Conservation (phyloP, 2,888 invertebrate species). For the Frankliniella fusca region DNA sequence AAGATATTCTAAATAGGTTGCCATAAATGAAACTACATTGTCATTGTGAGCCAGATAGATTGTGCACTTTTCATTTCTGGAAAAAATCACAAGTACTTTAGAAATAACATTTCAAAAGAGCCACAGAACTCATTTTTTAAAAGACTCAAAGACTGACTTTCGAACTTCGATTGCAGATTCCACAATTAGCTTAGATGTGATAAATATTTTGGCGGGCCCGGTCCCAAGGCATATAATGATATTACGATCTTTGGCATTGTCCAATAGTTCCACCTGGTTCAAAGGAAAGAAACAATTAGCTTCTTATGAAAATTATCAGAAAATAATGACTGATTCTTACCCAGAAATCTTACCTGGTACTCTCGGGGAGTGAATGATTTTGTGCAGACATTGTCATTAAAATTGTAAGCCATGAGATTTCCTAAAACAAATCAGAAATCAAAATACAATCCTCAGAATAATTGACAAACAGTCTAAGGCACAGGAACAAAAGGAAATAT, state of each 20-base stretch:
- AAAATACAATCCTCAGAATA: too few relatives aligned
- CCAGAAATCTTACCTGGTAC: conserved; percentile 58
- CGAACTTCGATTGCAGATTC: conserved; percentile 70
- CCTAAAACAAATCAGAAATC: background rate
- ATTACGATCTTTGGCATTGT: conserved; percentile 67
- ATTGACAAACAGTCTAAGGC: too few relatives aligned
- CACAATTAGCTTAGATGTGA: conserved; percentile 79
- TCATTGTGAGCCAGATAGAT: conserved; percentile 39
- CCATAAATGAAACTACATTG: conserved; percentile 38
- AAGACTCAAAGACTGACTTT: conserved; percentile 47
- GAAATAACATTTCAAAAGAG: background rate
- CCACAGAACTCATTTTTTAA: background rate
- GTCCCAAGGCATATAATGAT: conserved; percentile 74
- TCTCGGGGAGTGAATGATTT: conserved; percentile 75
- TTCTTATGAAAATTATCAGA: background rate
- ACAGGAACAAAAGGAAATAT: too few relatives aligned
- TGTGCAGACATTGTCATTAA: conserved; percentile 64
- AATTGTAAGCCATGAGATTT: conserved; percentile 51
- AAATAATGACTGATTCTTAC: background rate
- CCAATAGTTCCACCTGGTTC: conserved; percentile 66
- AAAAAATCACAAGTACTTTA: conserved; percentile 42
- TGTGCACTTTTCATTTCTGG: conserved; percentile 30
- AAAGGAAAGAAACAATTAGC: conserved; percentile 27
- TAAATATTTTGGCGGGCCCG: conserved; percentile 75
- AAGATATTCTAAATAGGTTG: conserved; percentile 33